Evolutionary conservation across 2,113 vertebrate genomes (phyloP).

Genomic region (Oxygymnocypris stewartii): DNA sequence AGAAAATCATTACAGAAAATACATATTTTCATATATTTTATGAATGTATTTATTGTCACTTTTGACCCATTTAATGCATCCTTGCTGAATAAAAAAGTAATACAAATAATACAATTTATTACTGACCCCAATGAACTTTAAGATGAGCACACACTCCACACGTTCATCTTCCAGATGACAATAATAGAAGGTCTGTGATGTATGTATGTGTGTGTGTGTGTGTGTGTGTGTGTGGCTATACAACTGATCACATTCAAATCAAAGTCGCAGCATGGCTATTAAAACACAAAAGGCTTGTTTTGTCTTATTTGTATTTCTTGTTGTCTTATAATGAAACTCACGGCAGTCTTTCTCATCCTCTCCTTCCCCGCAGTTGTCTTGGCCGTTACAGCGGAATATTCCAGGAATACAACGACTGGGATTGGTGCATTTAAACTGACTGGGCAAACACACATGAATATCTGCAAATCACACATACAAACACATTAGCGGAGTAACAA

Average conservation of each 20-base stretch:
- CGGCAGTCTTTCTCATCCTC: slow-evolving; percentile 97
- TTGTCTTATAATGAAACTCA: slow-evolving; percentile 70
- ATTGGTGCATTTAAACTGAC: slow-evolving; percentile 94
- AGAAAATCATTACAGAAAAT: background rate
- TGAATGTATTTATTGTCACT: background rate
- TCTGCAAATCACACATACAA: slow-evolving; percentile 73
- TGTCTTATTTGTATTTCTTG: background rate
- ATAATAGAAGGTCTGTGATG: background rate
- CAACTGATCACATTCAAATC: background rate
- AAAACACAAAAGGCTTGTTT: background rate
- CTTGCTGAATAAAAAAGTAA: background rate
- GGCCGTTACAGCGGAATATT: slow-evolving; percentile 96
- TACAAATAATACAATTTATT: background rate
- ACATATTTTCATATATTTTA: background rate
- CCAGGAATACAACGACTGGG: slow-evolving; percentile 95
- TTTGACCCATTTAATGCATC: too few species aligned
- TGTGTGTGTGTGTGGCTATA: background rate
- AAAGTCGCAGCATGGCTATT: background rate
- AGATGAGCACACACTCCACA: background rate
- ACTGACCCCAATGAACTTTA: background rate
- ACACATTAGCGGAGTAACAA: background rate
- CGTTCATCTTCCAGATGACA: background rate
- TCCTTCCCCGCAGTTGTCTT: slow-evolving; percentile 95
- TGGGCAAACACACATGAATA: slow-evolving; percentile 94
- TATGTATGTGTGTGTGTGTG: background rate